These are phyloP conservation scores for Aphelinus atriplicis DNA, from an alignment of 1,140 invertebrate species.

Conservation along the genomic window DNA sequence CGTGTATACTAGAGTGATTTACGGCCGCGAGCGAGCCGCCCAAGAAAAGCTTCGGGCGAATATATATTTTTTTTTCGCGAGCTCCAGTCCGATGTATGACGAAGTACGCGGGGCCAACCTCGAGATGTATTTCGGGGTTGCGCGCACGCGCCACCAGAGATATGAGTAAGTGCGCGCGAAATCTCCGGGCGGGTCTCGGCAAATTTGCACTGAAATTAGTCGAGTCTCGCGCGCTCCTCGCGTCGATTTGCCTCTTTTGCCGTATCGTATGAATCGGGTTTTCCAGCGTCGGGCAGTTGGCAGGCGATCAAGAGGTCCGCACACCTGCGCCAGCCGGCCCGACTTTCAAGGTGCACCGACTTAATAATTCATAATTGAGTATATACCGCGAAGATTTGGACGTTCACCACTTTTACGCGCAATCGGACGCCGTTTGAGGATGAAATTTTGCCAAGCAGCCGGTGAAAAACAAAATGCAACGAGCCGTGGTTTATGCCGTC, in stretches of 20 bases:
- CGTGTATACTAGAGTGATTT: no score
- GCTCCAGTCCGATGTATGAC: not conserved
- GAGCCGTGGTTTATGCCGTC: no score
- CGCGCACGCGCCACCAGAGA: not conserved
- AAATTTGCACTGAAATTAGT: constrained; percentile 53
- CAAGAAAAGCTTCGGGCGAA: no score
- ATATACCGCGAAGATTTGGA: no score
- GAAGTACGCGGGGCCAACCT: not conserved
- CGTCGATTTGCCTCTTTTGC: not conserved
- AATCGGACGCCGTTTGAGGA: no score
- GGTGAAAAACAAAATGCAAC: no score
- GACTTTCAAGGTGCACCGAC: constrained; percentile 29
- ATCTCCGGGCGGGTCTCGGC: constrained; percentile 36
- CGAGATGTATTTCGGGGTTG: constrained; percentile 18
- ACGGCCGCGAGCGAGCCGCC: no score
- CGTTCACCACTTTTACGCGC: no score
- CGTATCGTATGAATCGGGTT: not conserved
- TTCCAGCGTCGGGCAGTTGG: constrained; percentile 33
- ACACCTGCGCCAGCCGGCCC: constrained; percentile 37
- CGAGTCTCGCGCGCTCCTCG: constrained; percentile 41
- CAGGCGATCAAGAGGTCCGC: constrained; percentile 36
- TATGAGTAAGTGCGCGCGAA: constrained; percentile 23
- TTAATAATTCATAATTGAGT: constrained; percentile 21
- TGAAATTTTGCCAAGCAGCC: no score
- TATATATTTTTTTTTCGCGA: not conserved